phyloP scores from a whole-genome alignment of 1,140 invertebrate genomes.

The Palaemon carinicauda region DNA sequence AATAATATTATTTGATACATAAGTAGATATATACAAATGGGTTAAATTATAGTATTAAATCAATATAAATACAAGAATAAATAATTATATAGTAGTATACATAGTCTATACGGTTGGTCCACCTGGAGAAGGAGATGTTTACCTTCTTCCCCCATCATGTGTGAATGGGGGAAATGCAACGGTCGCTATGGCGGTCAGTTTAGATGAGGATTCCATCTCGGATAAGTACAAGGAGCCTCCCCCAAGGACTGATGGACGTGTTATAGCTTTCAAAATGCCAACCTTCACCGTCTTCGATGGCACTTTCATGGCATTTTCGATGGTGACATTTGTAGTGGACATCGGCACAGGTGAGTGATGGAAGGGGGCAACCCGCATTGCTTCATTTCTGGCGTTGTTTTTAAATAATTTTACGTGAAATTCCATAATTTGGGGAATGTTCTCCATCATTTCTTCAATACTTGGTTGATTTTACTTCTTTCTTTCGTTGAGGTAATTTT shows the following conservation, averaged over 20 bases:
- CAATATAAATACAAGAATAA: background rate
- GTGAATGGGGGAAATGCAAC: slow-evolving; percentile 6
- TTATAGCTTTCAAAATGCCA: slow-evolving; percentile 13
- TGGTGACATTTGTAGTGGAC: slow-evolving; percentile 29
- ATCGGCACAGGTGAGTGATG: slow-evolving; percentile 11
- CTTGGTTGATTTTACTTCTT: too few species aligned
- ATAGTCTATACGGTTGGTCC: background rate
- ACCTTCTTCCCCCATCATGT: slow-evolving; percentile 11
- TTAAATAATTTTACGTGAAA: too few species aligned
- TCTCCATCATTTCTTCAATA: too few species aligned
- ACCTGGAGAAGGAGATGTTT: background rate
- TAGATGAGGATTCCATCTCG: background rate
- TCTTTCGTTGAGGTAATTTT: too few species aligned
- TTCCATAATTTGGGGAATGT: too few species aligned
- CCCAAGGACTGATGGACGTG: slow-evolving; percentile 27
- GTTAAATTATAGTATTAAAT: background rate
- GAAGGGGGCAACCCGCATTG: background rate
- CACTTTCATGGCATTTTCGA: slow-evolving; percentile 34
- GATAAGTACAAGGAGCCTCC: background rate
- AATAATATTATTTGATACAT: background rate
- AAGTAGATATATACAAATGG: too few species aligned
- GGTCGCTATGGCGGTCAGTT: slow-evolving; percentile 32
- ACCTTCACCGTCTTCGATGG: slow-evolving; percentile 17
- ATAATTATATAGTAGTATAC: background rate
- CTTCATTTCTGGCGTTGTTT: too few species aligned